phyloP scores from a whole-genome alignment of 1,140 invertebrate species.

The Cardiocondyla obscurior region DNA sequence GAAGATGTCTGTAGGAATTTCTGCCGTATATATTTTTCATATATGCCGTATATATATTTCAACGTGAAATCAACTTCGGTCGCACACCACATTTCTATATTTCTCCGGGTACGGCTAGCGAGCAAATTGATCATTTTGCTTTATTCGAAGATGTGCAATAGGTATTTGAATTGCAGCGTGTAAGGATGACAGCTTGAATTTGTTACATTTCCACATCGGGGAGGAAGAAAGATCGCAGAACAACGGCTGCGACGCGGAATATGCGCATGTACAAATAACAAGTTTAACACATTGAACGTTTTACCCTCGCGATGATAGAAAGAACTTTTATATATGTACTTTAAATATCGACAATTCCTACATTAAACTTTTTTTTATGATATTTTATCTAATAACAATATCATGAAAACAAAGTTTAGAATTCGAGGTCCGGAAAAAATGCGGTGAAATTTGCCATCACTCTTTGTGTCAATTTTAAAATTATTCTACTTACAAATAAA shows the following conservation, averaged over 20 bases:
- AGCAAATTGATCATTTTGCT: neutral
- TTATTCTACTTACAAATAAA: neutral
- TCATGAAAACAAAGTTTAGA: no score
- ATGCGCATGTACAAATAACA: neutral
- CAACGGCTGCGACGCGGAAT: slow-evolving; percentile 13
- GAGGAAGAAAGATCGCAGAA: neutral
- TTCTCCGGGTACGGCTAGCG: no score
- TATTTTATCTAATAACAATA: no score
- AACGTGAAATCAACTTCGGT: neutral
- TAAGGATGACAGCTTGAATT: slow-evolving; percentile 1
- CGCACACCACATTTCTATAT: neutral
- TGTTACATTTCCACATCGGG: neutral
- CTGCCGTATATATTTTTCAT: neutral
- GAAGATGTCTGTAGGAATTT: neutral
- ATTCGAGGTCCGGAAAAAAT: no score
- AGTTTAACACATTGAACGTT: slow-evolving; percentile 23
- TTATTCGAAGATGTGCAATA: neutral
- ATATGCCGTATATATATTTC: neutral
- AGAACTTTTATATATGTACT: neutral
- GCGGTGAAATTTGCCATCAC: no score
- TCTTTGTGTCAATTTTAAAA: no score
- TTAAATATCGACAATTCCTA: neutral
- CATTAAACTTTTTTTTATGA: no score
- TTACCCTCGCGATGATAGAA: neutral
- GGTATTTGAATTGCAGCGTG: neutral